phyloP scores from a whole-genome alignment of 2,113 vertebrate species.

The Piaya cayana region DNA sequence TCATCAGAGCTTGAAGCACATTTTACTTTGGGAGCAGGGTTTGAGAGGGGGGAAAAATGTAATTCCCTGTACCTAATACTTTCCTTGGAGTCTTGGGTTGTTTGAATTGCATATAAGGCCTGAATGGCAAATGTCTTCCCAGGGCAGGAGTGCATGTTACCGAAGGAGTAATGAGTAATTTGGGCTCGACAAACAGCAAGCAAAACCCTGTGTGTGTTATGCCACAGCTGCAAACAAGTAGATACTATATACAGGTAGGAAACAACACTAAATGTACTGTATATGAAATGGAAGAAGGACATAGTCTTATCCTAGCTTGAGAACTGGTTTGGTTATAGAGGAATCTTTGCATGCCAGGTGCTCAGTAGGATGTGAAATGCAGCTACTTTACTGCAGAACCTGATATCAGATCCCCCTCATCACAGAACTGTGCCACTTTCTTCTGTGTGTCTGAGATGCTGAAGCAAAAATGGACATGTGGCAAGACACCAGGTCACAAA shows the following conservation, averaged over 20 bases:
- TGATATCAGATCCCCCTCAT: background rate
- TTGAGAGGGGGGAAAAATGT: background rate
- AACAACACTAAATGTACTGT: background rate
- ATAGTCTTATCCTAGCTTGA: background rate
- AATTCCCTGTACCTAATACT: background rate
- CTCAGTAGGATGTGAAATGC: background rate
- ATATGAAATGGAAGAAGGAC: background rate
- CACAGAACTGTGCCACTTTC: fast-evolving
- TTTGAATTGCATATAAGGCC: background rate
- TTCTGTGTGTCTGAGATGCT: background rate
- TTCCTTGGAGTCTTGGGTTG: background rate
- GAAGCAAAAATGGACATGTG: background rate
- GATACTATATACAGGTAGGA: background rate
- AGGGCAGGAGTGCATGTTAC: background rate
- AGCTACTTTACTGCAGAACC: background rate
- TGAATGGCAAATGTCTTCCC: background rate
- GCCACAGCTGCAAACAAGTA: background rate
- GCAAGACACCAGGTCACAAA: background rate
- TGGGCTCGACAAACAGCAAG: background rate
- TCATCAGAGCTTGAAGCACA: too few relatives aligned
- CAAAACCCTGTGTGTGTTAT: background rate
- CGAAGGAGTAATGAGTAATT: background rate
- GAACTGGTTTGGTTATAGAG: background rate
- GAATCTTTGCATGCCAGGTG: background rate
- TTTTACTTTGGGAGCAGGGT: too few relatives aligned